phyloP scores from a whole-genome alignment of 1,140 invertebrate species.

The Heliconius melpomene region DNA sequence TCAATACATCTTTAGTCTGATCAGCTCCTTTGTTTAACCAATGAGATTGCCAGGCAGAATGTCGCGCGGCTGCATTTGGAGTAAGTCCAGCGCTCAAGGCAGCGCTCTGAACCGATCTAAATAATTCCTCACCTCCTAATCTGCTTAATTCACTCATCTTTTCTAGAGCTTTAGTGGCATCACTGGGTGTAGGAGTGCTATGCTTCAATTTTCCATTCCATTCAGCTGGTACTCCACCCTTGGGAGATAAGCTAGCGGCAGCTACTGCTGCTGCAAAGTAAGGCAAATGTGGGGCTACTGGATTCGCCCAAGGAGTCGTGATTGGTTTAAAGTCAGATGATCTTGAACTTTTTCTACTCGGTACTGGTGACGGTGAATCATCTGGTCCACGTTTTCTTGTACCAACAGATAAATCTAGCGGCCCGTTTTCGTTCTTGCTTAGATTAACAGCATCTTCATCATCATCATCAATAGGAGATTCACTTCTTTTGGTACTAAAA shows the following conservation, averaged over 20 bases:
- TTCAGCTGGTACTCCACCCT: slow-evolving; percentile 83
- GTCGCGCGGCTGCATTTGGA: slow-evolving; percentile 83
- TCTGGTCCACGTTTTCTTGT: slow-evolving; percentile 87
- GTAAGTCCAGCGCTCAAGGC: slow-evolving; percentile 72
- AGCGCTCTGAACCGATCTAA: slow-evolving; percentile 83
- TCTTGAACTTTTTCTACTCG: slow-evolving; percentile 84
- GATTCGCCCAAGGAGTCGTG: slow-evolving; percentile 88
- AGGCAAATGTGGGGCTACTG: slow-evolving; percentile 88
- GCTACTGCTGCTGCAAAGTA: slow-evolving; percentile 91
- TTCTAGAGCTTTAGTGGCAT: slow-evolving; percentile 92
- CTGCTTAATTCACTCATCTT: slow-evolving; percentile 95
- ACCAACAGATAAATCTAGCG: slow-evolving; percentile 89
- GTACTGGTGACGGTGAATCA: slow-evolving; percentile 84
- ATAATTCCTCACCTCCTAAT: slow-evolving; percentile 88
- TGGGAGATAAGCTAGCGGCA: slow-evolving; percentile 88
- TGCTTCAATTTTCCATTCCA: slow-evolving; percentile 92
- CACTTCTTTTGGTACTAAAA: slow-evolving; percentile 86
- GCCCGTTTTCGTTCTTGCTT: slow-evolving; percentile 87
- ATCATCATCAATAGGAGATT: slow-evolving; percentile 82
- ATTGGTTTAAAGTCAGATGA: slow-evolving; percentile 84
- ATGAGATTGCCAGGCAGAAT: slow-evolving; percentile 96
- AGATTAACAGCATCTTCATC: slow-evolving; percentile 85
- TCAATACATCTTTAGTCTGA: slow-evolving; percentile 95
- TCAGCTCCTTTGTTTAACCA: slow-evolving; percentile 97
- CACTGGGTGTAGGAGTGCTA: slow-evolving; percentile 84